phyloP scores from a whole-genome alignment of 2,113 vertebrate genomes.

The Motacilla tschutschensis region DNA sequence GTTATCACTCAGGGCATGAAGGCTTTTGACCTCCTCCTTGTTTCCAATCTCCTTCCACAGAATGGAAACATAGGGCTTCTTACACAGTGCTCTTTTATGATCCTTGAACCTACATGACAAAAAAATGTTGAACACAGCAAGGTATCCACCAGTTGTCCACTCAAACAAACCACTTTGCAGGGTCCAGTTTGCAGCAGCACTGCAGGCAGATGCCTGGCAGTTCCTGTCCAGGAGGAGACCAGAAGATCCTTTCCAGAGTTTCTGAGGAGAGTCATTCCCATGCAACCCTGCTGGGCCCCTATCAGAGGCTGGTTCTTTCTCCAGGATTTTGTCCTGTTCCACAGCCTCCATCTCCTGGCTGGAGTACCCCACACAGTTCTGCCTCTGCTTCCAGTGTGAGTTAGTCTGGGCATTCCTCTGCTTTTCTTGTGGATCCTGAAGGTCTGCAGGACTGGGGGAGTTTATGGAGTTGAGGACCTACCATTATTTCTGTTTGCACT shows the following conservation, averaged over 20 bases:
- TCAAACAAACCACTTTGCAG: neutral
- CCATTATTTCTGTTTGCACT: neutral
- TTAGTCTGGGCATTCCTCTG: neutral
- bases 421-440: neutral
- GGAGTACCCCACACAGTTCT: neutral
- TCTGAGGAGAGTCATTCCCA: neutral
- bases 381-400: neutral
- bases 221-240: neutral
- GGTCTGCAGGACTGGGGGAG: neutral
- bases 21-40: neutral
- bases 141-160: neutral
- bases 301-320: neutral
- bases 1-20: neutral
- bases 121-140: neutral
- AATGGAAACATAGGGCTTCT: neutral
- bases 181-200: neutral
- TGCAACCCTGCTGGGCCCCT: neutral
- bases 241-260: neutral
- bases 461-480: neutral
- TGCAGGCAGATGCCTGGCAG: neutral
- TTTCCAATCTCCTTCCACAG: neutral
- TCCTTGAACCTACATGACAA: neutral
- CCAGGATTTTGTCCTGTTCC: neutral
- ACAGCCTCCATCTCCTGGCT: neutral
- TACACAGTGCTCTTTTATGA: neutral